Evolutionary conservation across 2,888 invertebrate genomes (phyloP), one percentile per base, ranked within the genome.

Genomic region (Trissonchulus latispiculum): DNA sequence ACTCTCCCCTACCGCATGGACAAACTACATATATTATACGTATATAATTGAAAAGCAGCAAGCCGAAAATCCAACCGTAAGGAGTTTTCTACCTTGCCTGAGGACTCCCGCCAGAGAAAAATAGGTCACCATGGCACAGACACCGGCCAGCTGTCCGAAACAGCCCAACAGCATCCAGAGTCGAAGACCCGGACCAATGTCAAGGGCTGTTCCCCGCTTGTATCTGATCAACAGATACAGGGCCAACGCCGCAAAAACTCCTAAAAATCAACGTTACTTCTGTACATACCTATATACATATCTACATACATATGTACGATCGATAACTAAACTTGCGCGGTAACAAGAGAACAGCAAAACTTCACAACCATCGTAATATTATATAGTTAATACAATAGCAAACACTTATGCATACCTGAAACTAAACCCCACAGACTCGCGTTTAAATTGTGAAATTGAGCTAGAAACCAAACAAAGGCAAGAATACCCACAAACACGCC

Each of bases 101-200:
- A 74, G 59, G n/a, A 74, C 74, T 28, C 32, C 71, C 2, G 37
- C 74, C 31, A 74, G 59, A 1, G 73, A 73, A 18, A 74, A 33
- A 68, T 74, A 74, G 2, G 73, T 59, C 28, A 74, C 69, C 31
- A 74, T 48, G 2, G 73, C 73, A 36, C 68, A 74, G 36, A 74
- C 32, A 23, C 74, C 74, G 2, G 61, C 32, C 32, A 74, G 48
- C 36, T 74, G 74, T 23, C 74, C 74, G n/a, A 74, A 32, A 29
- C 72, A 72, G 29, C 72, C 72, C 35, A 62, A 8, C n/a, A 71
- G 32, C 69, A 68, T 68, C 28, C 28, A 68, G 2, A 36, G 36
- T n/a, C n/a, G 31, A n/a, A 68, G 69, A 8, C 8, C 8, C 23
- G 48, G 23, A 23, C 48, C 48, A 15, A 48, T 8, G 8, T 8